Conservation (phyloP, 2,888 invertebrate genomes). For the Bhutanitis thaidina region DNA sequence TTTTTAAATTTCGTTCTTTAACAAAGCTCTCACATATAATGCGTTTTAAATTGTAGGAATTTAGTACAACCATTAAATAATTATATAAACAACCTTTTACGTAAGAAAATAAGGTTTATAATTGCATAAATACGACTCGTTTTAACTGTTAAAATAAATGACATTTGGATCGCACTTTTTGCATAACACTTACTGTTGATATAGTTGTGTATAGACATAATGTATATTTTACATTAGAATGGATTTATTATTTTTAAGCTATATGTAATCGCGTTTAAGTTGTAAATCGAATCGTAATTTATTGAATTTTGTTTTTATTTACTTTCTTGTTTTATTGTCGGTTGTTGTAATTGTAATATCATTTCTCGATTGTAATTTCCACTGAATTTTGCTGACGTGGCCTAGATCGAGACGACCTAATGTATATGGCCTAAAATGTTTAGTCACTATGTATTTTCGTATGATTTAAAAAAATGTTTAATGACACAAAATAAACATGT, state of each 20-base stretch:
- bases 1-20: too few species aligned
- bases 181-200: constrained; percentile 72
- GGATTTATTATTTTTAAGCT: constrained; percentile 26
- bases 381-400: constrained; percentile 26
- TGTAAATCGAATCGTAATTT: constrained; percentile 34
- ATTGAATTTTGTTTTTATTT: constrained; percentile 36
- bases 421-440: constrained; percentile 43
- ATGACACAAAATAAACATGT: constrained; percentile 73
- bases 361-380: not conserved
- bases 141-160: constrained; percentile 28
- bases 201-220: constrained; percentile 64
- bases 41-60: too few species aligned
- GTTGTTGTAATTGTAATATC: constrained; percentile 37
- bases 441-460: constrained; percentile 26
- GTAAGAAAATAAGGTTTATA: constrained; percentile 2
- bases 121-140: constrained; percentile 10
- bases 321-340: constrained; percentile 35
- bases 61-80: too few species aligned
- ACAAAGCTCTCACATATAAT: too few species aligned
- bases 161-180: constrained; percentile 69
- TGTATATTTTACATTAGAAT: constrained; percentile 59
- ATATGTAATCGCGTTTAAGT: constrained; percentile 27
- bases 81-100: too few species aligned
- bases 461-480: constrained; percentile 31
- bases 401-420: constrained; percentile 35